Conservation (phyloP, 53 echinoderm and acorn worm species). For the Zoroaster sp. region DNA sequence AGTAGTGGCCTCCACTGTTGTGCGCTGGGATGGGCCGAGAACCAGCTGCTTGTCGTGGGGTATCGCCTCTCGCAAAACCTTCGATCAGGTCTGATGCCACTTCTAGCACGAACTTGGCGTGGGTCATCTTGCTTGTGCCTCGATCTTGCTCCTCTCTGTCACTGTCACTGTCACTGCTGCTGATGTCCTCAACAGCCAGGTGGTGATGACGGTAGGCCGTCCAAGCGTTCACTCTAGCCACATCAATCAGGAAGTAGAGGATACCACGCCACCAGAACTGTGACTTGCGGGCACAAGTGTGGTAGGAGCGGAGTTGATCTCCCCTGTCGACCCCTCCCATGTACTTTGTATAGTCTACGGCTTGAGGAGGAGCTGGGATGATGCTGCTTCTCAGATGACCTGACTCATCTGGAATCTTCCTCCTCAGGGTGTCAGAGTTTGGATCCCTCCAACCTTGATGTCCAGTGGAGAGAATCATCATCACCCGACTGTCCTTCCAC, state of each 20-base stretch:
- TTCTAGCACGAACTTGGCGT: no score
- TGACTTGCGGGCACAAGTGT: not conserved
- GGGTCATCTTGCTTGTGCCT: no score
- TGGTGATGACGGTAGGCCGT: not conserved
- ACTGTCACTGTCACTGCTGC: no score
- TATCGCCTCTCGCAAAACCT: no score
- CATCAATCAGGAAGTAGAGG: not conserved
- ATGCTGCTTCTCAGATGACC: not conserved
- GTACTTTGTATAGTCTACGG: not conserved
- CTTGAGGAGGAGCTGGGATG: not conserved
- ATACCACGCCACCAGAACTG: not conserved
- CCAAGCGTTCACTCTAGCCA: not conserved
- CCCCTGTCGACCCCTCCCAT: not conserved
- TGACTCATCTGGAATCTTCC: not conserved
- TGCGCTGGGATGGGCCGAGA: no score
- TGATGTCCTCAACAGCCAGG: no score
- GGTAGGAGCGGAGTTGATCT: not conserved
- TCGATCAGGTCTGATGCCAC: no score
- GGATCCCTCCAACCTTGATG: slow-evolving; percentile 14
- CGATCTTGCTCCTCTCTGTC: no score
- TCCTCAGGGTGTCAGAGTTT: not conserved
- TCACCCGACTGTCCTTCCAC: slow-evolving; percentile 15
- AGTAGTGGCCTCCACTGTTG: no score
- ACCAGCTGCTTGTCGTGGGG: no score
- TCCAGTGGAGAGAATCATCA: slow-evolving; percentile 13